A percentile compares a stretch with the other conserved stretches of the same genome.
Evolutionary conservation across 2,113 vertebrate species (phyloP).

Genomic region (Shinisaurus crocodilurus): DNA sequence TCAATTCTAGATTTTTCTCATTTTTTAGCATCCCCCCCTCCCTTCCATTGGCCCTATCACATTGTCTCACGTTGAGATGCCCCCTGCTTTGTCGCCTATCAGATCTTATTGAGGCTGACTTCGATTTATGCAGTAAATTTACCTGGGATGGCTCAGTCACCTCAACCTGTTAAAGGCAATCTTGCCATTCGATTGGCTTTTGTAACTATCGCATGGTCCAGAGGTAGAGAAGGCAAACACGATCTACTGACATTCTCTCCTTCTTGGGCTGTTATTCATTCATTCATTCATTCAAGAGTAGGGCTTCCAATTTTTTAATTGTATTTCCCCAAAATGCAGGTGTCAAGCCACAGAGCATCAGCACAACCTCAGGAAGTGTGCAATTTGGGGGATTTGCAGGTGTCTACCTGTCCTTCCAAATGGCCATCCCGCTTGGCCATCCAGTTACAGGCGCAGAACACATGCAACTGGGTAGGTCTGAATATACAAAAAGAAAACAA

Average conservation of each 20-base stretch:
- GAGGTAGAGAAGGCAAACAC: not conserved
- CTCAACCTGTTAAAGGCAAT: not conserved
- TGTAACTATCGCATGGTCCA: not conserved
- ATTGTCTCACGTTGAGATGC: not conserved
- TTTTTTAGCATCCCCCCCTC: not conserved
- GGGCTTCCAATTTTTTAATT: not conserved
- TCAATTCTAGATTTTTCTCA: not conserved
- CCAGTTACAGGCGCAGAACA: not conserved
- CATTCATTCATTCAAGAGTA: not conserved
- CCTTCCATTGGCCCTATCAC: not conserved
- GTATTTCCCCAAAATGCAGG: not conserved
- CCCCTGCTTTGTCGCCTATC: not conserved
- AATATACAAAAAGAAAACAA: too few species aligned
- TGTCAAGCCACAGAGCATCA: not conserved
- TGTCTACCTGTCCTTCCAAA: not conserved
- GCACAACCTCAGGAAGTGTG: not conserved
- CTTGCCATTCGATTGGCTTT: not conserved
- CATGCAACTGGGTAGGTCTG: too few species aligned
- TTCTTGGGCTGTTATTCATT: not conserved
- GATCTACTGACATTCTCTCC: not conserved
- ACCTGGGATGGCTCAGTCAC: not conserved
- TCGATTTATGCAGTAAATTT: not conserved
- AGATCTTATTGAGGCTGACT: not conserved
- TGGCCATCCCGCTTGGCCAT: not conserved
- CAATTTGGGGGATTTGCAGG: not conserved